These are phyloP conservation scores for Daktulosphaira vitifoliae DNA, from an alignment of 1,140 invertebrate genomes.

Conservation along the genomic window DNA sequence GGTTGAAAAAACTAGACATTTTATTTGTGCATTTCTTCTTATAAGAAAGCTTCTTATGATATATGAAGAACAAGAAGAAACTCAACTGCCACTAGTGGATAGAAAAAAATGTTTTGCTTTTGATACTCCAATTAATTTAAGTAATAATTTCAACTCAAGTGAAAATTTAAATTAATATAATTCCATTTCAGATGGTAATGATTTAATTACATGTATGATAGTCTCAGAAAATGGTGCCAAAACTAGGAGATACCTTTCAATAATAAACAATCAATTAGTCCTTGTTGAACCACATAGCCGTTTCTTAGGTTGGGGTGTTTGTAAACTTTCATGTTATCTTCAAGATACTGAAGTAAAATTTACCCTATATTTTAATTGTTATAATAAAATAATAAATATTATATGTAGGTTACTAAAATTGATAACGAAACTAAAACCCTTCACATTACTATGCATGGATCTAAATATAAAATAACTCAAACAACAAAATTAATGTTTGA, in stretches of 20 bases:
- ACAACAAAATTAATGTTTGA: slow-evolving; percentile 95
- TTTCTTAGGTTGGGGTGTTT: slow-evolving; percentile 90
- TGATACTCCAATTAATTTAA: slow-evolving; percentile 37
- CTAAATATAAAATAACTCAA: slow-evolving; percentile 57
- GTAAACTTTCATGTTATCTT: slow-evolving; percentile 82
- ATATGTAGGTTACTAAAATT: slow-evolving; percentile 60
- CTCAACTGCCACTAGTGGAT: slow-evolving; percentile 83
- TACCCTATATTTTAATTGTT: slow-evolving; percentile 12
- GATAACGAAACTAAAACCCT: slow-evolving; percentile 94
- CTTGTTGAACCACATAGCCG: slow-evolving; percentile 91
- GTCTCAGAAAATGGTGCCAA: slow-evolving; percentile 80
- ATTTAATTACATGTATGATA: slow-evolving; percentile 92
- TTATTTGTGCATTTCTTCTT: slow-evolving; percentile 90
- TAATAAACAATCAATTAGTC: slow-evolving; percentile 85
- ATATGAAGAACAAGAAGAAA: slow-evolving; percentile 72
- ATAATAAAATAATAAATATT: not conserved
- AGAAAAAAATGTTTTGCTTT: slow-evolving; percentile 74
- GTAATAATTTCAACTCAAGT: slow-evolving; percentile 34
- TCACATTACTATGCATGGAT: slow-evolving; percentile 87
- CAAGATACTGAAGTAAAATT: slow-evolving; percentile 64
- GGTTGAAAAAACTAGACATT: slow-evolving; percentile 85
- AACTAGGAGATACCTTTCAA: slow-evolving; percentile 85
- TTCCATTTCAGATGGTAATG: slow-evolving; percentile 56
- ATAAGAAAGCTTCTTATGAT: slow-evolving; percentile 75
- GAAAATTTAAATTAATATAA: too few relatives aligned